A percentile compares a stretch with the other conserved stretches of the same genome.
Evolutionary conservation across 2,113 vertebrate genomes (phyloP).

Genomic region (Leiothrix lutea): DNA sequence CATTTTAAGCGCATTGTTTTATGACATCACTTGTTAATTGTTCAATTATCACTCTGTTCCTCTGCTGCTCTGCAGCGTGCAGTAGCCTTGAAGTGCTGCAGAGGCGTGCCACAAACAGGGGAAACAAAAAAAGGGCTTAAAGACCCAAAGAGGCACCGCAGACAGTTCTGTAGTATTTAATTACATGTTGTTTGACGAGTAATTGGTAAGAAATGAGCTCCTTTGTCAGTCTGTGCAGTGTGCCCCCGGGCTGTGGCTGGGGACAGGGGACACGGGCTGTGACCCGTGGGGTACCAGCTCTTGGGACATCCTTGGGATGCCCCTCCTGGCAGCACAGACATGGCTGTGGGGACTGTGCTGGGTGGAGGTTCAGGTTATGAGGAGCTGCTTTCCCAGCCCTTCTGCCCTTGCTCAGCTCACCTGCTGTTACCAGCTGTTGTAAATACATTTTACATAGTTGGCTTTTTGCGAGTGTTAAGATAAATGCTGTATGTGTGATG

Average conservation of each 20-base stretch:
- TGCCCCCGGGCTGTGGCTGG: not conserved
- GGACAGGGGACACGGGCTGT: not conserved
- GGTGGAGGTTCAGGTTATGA: not conserved
- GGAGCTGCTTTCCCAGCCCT: not conserved
- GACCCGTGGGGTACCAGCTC: not conserved
- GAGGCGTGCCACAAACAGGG: not conserved
- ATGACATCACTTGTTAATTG: conserved; percentile 56
- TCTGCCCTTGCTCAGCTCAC: not conserved
- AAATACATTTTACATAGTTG: not conserved
- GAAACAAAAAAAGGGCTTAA: not conserved
- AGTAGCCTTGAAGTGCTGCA: not conserved
- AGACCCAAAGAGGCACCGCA: not conserved
- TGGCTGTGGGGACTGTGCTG: rapidly evolving
- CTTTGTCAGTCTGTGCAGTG: not conserved
- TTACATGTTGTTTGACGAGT: not conserved
- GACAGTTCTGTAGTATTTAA: not conserved
- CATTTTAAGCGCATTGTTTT: conserved; percentile 61
- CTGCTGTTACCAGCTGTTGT: not conserved
- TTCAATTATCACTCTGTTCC: conserved; percentile 50
- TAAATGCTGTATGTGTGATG: not conserved
- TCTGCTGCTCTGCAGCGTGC: not conserved
- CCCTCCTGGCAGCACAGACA: rapidly evolving
- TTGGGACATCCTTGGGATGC: rapidly evolving
- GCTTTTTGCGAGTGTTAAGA: not conserved
- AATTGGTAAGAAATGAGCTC: not conserved